Base-by-base conservation (phyloP, 2,113 vertebrate genomes). In the Phyllostomus hastatus region DNA sequence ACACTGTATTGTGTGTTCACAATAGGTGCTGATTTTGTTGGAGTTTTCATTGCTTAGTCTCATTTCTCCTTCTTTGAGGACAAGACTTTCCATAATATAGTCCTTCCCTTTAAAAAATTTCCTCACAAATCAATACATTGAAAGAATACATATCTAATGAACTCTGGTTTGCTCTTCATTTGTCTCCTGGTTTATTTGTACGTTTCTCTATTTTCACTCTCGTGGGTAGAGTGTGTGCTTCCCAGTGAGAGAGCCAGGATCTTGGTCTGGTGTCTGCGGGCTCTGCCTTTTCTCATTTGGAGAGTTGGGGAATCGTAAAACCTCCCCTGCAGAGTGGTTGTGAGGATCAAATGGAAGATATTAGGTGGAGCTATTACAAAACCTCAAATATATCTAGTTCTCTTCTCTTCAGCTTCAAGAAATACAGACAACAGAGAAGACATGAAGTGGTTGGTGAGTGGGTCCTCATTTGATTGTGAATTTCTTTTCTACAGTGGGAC, bases 401-500 rank as follows among this genome's bases (percentile, higher is more conserved):
- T 91, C 43, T 90, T 90, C 31, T 57, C 43, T 67, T 22, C 10
- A 12, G 31, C 72, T 91, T 79, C 35, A 59, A 79, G n/a, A 48
- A 57, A 14, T 20, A 22, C 11, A 50, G 46, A 59, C 35, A 50
- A 54, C 20, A 90, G 31, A 69, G 52, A 46, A 31, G 52, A 81
- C 54, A 24, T 70, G 31, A 85, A 17, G 9, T n/a, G 5, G 14
- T 10, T 38, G 11, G 57, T 48, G 15, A 78, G 66, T 7, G 20
- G 5, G 0, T 50, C 5, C 20, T 69, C 24, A 14, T 73, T 86
- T 91, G 31, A 95, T 57, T 93, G 41, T 83, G 43, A 31, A 38
- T 93, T 90, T 72, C 5, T 94, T 43, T 96, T 94, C 31, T 48
- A 12, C n/a, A 99, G 99, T 15, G 98, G 97, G 76, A 99, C 99